Evolutionary conservation across 2,888 invertebrate species (phyloP).

Genomic region (Punctoribates punctum): DNA sequence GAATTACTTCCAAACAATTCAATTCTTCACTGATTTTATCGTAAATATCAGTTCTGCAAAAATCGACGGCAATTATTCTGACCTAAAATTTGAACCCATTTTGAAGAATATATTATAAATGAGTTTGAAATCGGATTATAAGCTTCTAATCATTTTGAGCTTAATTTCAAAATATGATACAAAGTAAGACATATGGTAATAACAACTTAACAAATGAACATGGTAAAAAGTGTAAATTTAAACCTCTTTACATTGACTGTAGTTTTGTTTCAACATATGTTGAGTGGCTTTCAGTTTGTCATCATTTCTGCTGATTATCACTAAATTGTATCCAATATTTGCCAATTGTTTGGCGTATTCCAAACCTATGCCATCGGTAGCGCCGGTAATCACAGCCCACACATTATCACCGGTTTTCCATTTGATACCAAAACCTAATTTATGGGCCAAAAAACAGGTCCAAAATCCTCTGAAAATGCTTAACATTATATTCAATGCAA

Average conservation of each 20-base stretch:
- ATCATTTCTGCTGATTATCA: conserved; percentile 21
- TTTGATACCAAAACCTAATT: background rate
- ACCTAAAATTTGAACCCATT: background rate
- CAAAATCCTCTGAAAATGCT: background rate
- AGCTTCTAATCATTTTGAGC: too few species aligned
- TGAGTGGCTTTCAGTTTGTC: conserved; percentile 1
- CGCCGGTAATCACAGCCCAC: conserved; percentile 35
- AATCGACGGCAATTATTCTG: background rate
- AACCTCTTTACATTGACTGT: too few species aligned
- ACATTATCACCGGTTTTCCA: background rate
- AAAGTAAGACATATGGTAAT: too few species aligned
- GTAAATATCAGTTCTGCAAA: background rate
- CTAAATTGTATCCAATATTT: background rate
- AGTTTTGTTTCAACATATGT: too few species aligned
- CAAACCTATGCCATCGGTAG: conserved; percentile 32
- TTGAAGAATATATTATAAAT: too few species aligned
- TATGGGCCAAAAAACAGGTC: conserved; percentile 4
- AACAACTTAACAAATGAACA: background rate
- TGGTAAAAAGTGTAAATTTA: background rate
- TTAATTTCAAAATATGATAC: too few species aligned
- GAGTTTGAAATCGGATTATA: too few species aligned
- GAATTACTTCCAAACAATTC: background rate
- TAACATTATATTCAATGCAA: background rate
- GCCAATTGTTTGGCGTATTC: conserved; percentile 29
- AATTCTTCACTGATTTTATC: background rate